Evolutionary conservation across 2,797 vertebrate genomes (phyloP), one percentile per base, ranked within the genome.

Genomic region (Pipistrellus pygmaeus): DNA sequence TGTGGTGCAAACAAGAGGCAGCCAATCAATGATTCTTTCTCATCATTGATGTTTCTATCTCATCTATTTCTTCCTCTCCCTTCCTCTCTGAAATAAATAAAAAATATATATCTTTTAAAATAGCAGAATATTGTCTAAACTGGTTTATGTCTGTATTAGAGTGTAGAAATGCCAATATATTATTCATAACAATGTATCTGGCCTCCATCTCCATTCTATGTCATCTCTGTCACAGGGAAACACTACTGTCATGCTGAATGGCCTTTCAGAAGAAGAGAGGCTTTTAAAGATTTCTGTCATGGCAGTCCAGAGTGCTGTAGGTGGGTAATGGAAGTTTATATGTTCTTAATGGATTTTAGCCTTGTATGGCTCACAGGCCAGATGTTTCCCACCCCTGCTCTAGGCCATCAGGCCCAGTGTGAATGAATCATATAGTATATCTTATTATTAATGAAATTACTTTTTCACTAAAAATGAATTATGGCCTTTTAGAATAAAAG

Each of bases 111-210:
- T 60, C 11, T 60, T 60, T 60, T 2, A 88, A 73, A 73, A 48
- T 64, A 95, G 12, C 27, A 85, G 38, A 20, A 41, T 81, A 92
- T 93, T 96, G 91, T 20, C 62, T 95, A 95, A 92, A 85, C 71
- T 44, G 13, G 3, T 64, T 10, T 83, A 25, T 81, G 35, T 57
- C 23, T 95, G 48, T 87, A 55, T 73, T 7, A 20, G 32, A n/a
- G 4, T 60, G 62, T 85, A 73, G 73, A 94, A 88, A 81, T 46
- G 30, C 30, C 77, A 75, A 41, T 77, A 35, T 13, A 44, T 68
- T 94, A 17, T 68, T 48, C 11, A 27, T 27, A 80, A 69, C 23
- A 15, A 38, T 91, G 18, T 57, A 87, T 21, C 11, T 95, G 60
- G 51, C 48, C n/a, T 82, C 46, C 1, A n/a, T 51, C 32, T 69